Conservation (phyloP, 53 echinoderm and acorn worm species). For the Pentamera pediparva region DNA sequence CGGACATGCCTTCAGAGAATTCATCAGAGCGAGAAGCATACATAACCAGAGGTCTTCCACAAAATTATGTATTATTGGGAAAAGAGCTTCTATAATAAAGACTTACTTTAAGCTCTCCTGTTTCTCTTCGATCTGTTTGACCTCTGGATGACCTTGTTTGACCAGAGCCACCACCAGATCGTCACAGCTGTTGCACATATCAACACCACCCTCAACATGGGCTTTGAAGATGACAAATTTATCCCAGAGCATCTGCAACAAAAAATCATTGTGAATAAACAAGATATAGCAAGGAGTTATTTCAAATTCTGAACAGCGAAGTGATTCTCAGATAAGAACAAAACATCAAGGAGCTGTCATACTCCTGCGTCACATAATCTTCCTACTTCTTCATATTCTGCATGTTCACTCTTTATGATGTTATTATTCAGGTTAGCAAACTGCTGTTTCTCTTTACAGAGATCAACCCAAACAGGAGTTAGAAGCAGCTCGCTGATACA, state of each 20-base stretch:
- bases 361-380: too few relatives aligned
- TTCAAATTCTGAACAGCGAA: not conserved
- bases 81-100: not conserved
- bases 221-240: slow-evolving; percentile 75
- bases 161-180: slow-evolving; percentile 53
- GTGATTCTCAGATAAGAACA: not conserved
- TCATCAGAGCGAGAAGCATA: too few relatives aligned
- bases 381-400: too few relatives aligned
- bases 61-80: not conserved
- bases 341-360: not conserved
- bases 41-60: too few relatives aligned
- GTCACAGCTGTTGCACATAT: slow-evolving; percentile 73
- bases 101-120: slow-evolving; percentile 82
- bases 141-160: slow-evolving; percentile 46
- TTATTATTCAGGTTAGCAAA: too few relatives aligned
- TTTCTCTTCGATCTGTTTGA: slow-evolving; percentile 61
- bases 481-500: too few relatives aligned
- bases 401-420: too few relatives aligned
- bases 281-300: not conserved
- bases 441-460: too few relatives aligned
- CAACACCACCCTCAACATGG: slow-evolving; percentile 59
- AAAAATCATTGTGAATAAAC: not conserved
- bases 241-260: slow-evolving; percentile 52
- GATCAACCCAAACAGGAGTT: too few relatives aligned
- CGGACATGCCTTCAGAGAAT: too few relatives aligned